Conservation (phyloP, 2,113 vertebrate genomes). For the Leptosomus discolor region DNA sequence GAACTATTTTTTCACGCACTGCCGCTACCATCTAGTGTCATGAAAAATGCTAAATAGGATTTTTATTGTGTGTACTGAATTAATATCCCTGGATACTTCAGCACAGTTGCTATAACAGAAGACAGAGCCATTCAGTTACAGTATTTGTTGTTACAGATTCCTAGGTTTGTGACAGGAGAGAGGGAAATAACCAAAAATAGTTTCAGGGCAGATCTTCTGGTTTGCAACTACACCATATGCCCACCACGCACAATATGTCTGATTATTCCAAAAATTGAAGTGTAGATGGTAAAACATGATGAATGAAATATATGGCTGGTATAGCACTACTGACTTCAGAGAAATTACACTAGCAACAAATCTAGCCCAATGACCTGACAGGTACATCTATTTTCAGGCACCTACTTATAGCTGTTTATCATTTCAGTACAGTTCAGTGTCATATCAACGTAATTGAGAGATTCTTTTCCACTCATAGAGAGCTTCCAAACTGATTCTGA, state of each 20-base stretch:
- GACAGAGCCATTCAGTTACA: neutral
- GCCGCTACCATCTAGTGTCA: neutral
- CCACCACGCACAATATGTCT: slow-evolving; percentile 14
- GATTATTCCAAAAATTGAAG: neutral
- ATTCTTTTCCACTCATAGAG: neutral
- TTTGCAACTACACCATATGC: slow-evolving; percentile 20
- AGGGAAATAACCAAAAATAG: slow-evolving; percentile 49
- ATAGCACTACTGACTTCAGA: neutral
- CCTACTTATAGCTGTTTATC: neutral
- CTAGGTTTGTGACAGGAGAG: neutral
- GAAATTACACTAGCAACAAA: neutral
- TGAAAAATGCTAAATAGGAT: neutral
- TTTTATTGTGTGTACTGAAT: neutral
- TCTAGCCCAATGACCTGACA: neutral
- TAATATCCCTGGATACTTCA: neutral
- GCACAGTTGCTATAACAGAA: neutral
- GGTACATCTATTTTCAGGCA: slow-evolving; percentile 21
- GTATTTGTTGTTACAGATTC: slow-evolving; percentile 33
- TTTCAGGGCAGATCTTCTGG: neutral
- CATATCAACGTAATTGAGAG: neutral
- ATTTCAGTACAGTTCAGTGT: neutral
- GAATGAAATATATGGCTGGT: slow-evolving; percentile 10
- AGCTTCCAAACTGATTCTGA: neutral
- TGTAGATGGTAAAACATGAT: neutral
- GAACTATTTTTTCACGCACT: neutral